Conservation (phyloP, 2,888 invertebrate species). For the Seira musarum region DNA sequence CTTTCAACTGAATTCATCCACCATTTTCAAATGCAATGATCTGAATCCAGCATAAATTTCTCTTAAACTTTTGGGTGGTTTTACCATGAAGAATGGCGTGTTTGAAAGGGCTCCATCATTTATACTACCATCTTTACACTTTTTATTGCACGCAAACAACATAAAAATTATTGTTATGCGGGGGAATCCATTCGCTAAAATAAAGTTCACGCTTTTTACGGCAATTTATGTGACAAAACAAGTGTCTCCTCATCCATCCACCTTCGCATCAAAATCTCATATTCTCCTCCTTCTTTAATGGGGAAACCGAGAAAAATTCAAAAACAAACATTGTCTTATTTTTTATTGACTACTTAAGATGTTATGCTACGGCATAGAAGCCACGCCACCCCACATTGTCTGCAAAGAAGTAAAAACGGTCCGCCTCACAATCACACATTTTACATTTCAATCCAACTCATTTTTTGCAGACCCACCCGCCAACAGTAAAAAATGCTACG, state of each 20-base stretch:
- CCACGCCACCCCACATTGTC: not conserved
- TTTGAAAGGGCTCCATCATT: not conserved
- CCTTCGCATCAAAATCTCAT: not conserved
- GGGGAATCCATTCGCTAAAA: not conserved
- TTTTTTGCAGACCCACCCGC: not conserved
- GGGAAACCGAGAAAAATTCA: not conserved
- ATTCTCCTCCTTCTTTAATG: not conserved
- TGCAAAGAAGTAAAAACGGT: not conserved
- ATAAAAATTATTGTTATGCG: slow-evolving; percentile 9
- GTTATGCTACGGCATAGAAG: not conserved
- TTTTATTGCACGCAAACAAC: not conserved
- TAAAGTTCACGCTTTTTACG: not conserved
- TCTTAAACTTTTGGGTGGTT: not conserved
- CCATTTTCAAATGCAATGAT: too few species aligned
- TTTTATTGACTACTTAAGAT: not conserved
- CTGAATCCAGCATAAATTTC: not conserved
- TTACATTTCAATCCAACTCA: not conserved
- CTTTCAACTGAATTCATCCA: too few species aligned
- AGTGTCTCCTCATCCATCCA: slow-evolving; percentile 4
- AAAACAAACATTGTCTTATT: not conserved
- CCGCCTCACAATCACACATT: not conserved
- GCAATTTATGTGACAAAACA: slow-evolving; percentile 31
- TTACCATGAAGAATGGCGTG: not conserved
- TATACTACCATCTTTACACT: not conserved
- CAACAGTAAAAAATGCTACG: not conserved